phyloP scores from a whole-genome alignment of 2,797 vertebrate genomes.

The Todus mexicanus region DNA sequence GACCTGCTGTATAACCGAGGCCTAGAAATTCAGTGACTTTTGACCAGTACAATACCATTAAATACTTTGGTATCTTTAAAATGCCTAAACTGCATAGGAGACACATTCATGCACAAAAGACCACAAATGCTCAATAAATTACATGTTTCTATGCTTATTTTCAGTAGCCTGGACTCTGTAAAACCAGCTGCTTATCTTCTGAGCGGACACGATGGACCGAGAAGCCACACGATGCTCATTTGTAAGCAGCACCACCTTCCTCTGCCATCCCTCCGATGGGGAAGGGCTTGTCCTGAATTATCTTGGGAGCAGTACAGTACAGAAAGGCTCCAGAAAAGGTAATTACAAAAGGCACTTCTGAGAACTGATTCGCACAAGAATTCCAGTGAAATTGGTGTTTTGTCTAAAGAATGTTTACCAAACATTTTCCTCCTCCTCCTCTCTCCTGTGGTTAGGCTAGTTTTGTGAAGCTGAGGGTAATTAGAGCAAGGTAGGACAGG shows the following conservation, averaged over 20 bases:
- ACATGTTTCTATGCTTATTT: background rate
- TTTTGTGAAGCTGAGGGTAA: background rate
- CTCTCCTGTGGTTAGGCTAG: no score
- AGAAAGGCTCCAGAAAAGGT: background rate
- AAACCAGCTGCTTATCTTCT: background rate
- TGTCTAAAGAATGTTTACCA: background rate
- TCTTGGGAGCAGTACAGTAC: background rate
- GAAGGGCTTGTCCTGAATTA: background rate
- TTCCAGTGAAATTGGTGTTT: background rate
- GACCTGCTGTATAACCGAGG: background rate
- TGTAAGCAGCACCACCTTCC: background rate
- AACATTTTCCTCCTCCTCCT: background rate
- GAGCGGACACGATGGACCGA: background rate
- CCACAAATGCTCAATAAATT: background rate
- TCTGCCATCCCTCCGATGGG: background rate
- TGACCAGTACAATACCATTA: background rate
- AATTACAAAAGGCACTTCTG: slow-evolving; percentile 47
- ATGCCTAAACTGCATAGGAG: background rate
- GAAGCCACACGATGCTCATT: fast-evolving
- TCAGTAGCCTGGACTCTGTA: background rate
- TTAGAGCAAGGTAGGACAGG: background rate
- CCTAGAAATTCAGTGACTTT: background rate
- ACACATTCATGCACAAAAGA: background rate
- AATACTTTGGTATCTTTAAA: slow-evolving; percentile 44
- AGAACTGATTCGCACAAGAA: background rate